Evolutionary conservation across 2,888 invertebrate genomes (phyloP).

Genomic region (Leptinotarsa tumamoca): DNA sequence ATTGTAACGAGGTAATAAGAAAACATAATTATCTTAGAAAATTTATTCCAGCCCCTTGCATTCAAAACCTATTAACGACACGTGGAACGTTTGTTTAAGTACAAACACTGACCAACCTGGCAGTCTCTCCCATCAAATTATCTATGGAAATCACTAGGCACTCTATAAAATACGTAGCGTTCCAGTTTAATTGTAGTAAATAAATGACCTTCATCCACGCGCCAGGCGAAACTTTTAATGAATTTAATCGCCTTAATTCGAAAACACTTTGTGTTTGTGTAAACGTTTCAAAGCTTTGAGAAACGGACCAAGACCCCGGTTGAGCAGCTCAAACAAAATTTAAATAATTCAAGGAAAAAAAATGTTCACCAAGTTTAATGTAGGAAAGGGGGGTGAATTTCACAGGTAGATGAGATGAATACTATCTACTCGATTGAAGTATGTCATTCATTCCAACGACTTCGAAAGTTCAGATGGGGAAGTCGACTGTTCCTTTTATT

Average conservation of each 20-base stretch:
- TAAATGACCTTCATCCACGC: conserved; percentile 13
- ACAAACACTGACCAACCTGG: too few relatives aligned
- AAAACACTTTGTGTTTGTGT: conserved; percentile 4
- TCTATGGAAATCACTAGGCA: conserved; percentile 1
- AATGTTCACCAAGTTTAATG: not conserved
- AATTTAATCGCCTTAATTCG: conserved; percentile 15
- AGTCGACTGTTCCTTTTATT: not conserved
- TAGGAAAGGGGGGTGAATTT: not conserved
- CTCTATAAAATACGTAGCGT: not conserved
- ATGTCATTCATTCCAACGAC: not conserved
- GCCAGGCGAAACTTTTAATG: conserved; percentile 16
- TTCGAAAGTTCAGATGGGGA: not conserved
- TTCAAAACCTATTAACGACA: too few relatives aligned
- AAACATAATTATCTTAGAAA: too few relatives aligned
- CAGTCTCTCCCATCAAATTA: not conserved
- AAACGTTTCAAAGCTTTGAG: conserved; percentile 8
- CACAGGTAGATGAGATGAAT: not conserved
- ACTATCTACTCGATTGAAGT: not conserved
- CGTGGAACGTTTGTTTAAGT: too few relatives aligned
- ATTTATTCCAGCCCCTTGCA: too few relatives aligned
- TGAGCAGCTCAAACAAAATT: conserved; percentile 13
- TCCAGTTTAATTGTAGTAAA: not conserved
- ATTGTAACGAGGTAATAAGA: too few relatives aligned
- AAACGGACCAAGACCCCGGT: not conserved
- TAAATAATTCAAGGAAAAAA: not conserved